phyloP scores from a whole-genome alignment of 1,140 invertebrate species.

The Caenorhabditis tropicalis region DNA sequence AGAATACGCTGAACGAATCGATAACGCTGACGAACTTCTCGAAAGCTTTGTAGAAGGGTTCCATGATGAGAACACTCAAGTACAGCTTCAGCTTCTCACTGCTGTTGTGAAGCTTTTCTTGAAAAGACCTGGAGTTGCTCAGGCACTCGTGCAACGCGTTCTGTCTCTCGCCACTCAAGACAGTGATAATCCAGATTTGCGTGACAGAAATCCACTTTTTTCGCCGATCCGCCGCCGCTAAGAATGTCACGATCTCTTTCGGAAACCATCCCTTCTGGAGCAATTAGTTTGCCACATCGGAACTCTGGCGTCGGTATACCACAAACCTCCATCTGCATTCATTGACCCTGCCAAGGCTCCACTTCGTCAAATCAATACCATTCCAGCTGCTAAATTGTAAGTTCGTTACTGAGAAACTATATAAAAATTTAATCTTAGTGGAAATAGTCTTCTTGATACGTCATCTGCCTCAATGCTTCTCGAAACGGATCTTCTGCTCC shows the following conservation, averaged over 20 bases:
- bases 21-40: constrained; percentile 97
- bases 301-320: constrained; percentile 96
- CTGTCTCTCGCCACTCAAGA: constrained; percentile 77
- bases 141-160: constrained; percentile 89
- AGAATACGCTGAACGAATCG: constrained; percentile 97
- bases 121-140: constrained; percentile 95
- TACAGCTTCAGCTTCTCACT: constrained; percentile 93
- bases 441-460: not conserved
- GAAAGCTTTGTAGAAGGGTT: constrained; percentile 99
- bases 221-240: constrained; percentile 98
- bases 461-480: constrained; percentile 49
- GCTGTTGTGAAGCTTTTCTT: constrained; percentile 98
- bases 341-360: constrained; percentile 81
- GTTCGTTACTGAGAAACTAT: not conserved
- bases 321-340: constrained; percentile 97
- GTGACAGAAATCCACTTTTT: constrained; percentile 97
- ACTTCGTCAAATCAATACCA: constrained; percentile 63
- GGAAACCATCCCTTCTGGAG: constrained; percentile 95
- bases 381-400: constrained; percentile 25
- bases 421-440: constrained; percentile 12
- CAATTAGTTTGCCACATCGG: constrained; percentile 99
- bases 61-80: constrained; percentile 98
- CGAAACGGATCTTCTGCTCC: constrained; percentile 73
- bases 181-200: constrained; percentile 97
- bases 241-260: constrained; percentile 98